Percentiles rank a stretch among this genome's conserved stretches.
These are phyloP conservation scores for Eueremaeus valkanovi DNA, from an alignment of 2,888 invertebrate species.

Conservation along the genomic window DNA sequence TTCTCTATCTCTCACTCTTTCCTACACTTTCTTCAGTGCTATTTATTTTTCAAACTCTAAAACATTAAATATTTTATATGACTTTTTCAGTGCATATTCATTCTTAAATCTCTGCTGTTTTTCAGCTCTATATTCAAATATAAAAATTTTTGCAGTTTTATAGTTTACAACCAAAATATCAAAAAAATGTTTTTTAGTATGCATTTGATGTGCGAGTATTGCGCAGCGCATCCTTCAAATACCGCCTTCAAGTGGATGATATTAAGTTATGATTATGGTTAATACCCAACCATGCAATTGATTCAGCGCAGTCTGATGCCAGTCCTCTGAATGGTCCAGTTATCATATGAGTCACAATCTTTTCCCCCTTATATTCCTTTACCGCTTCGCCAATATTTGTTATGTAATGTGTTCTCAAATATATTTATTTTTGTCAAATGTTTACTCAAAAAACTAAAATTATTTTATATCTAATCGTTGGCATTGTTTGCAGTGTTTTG, in stretches of 20 bases:
- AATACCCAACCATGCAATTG: slow-evolving; percentile 27
- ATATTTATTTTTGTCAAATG: not conserved
- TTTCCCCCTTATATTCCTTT: not conserved
- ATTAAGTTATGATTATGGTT: slow-evolving; percentile 37
- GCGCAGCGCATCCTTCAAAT: slow-evolving; percentile 36
- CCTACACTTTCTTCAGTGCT: not conserved
- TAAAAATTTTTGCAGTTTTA: slow-evolving; percentile 2
- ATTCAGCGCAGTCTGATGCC: slow-evolving; percentile 12
- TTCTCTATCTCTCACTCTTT: not conserved
- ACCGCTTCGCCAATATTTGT: not conserved
- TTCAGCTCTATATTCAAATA: slow-evolving; percentile 12
- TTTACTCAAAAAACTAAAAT: not conserved
- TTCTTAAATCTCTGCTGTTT: not conserved
- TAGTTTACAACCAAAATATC: slow-evolving; percentile 16
- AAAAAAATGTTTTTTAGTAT: not conserved
- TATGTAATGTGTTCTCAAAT: slow-evolving; percentile 14
- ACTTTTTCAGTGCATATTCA: not conserved
- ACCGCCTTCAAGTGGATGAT: slow-evolving; percentile 22
- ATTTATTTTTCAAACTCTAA: slow-evolving; percentile 15
- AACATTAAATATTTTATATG: slow-evolving; percentile 25
- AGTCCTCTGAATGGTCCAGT: slow-evolving; percentile 23
- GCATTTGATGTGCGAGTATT: not conserved
- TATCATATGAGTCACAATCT: slow-evolving; percentile 22
- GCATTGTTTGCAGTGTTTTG: slow-evolving; percentile 23
- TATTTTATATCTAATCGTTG: slow-evolving; percentile 13